These are phyloP conservation scores for Crotalus viridis DNA, from an alignment of 2,113 vertebrate genomes.

Conservation along the genomic window DNA sequence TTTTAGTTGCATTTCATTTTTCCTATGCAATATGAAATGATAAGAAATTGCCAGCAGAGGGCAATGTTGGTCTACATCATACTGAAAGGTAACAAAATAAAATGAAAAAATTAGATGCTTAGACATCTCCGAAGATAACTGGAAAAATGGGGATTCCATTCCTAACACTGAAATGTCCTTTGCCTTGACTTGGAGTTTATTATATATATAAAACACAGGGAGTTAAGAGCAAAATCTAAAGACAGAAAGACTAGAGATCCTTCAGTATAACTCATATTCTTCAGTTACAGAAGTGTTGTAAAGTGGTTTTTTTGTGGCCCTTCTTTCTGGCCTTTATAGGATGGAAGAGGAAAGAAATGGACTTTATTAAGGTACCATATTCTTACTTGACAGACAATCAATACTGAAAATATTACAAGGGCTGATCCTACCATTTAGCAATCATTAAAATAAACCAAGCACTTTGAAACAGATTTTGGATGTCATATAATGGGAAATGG, in stretches of 20 bases:
- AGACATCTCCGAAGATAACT: accelerated
- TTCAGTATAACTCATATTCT: neutral
- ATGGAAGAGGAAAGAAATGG: too few relatives aligned
- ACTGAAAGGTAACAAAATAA: accelerated
- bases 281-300: neutral
- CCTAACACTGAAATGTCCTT: neutral
- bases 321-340: neutral
- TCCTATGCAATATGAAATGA: neutral
- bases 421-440: neutral
- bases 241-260: neutral
- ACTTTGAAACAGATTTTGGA: neutral
- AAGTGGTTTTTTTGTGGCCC: neutral
- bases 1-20: neutral
- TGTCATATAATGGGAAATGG: neutral
- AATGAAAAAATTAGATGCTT: neutral
- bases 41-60: constrained; percentile 59
- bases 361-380: neutral
- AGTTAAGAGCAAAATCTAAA: constrained; percentile 2
- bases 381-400: neutral
- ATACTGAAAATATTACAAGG: neutral
- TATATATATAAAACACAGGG: neutral
- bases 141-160: neutral
- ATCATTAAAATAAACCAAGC: neutral
- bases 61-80: constrained; percentile 57
- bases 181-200: neutral